phyloP scores from a whole-genome alignment of 2,888 invertebrate species.

The Serrognathus titanus region DNA sequence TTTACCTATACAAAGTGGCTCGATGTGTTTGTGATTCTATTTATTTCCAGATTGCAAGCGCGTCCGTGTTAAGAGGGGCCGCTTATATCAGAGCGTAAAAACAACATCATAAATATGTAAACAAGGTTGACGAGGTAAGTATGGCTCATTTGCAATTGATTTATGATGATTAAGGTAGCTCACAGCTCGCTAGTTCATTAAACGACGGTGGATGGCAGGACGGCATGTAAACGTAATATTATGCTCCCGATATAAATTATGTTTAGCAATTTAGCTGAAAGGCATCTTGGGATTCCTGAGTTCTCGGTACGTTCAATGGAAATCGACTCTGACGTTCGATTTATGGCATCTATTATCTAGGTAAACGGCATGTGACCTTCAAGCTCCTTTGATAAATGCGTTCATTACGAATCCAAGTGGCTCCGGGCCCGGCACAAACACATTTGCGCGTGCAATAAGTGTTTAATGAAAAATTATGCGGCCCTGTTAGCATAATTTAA shows the following conservation, averaged over 20 bases:
- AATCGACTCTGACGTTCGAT: conserved; percentile 15
- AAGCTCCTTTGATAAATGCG: neutral
- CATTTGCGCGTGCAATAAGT: no score
- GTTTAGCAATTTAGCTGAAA: conserved; percentile 28
- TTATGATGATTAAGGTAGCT: conserved; percentile 27
- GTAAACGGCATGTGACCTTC: conserved; percentile 1
- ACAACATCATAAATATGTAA: neutral
- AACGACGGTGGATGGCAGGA: conserved; percentile 19
- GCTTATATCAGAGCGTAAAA: no score
- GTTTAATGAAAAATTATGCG: no score
- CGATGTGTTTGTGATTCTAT: no score
- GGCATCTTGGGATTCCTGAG: conserved; percentile 18
- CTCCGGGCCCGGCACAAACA: no score
- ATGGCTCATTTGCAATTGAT: conserved; percentile 22
- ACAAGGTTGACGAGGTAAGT: conserved; percentile 2
- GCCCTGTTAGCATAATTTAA: no score
- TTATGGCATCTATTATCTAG: conserved; percentile 17
- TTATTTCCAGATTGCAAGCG: no score
- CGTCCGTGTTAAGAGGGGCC: no score
- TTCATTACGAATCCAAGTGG: neutral
- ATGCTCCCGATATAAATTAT: conserved; percentile 26
- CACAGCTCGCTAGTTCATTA: conserved; percentile 25
- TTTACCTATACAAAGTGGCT: no score
- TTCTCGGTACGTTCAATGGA: conserved; percentile 10
- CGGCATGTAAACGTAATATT: conserved; percentile 4